A percentile compares a stretch with the other conserved stretches of the same genome.
Conservation (phyloP, 92 coral and sea anemone genomes). For the Zoanthus gigantus region DNA sequence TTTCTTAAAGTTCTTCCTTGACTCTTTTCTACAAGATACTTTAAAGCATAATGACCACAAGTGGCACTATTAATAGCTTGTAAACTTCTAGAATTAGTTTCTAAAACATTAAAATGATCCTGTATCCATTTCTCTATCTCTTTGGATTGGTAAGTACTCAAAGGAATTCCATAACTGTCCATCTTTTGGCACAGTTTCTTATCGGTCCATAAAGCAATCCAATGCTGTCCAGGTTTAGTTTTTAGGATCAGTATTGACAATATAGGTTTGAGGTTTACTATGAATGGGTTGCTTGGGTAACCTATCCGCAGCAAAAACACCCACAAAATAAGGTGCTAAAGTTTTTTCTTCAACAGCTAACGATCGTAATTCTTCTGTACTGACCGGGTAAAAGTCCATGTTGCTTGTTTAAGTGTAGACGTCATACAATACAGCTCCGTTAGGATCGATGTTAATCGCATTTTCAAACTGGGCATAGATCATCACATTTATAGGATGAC, state of each 20-base stretch:
- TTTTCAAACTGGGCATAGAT: slow-evolving; percentile 17
- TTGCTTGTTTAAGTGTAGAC: not conserved
- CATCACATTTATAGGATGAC: not conserved
- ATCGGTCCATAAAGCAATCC: slow-evolving; percentile 29
- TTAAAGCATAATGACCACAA: slow-evolving; percentile 10
- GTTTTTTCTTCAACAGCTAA: not conserved
- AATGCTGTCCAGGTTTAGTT: not conserved
- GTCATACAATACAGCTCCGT: slow-evolving; percentile 22
- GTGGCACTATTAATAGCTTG: slow-evolving; percentile 8
- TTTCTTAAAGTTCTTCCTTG: not conserved
- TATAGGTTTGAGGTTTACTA: not conserved
- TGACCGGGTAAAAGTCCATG: not conserved
- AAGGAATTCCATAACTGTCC: slow-evolving; percentile 35
- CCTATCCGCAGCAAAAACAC: slow-evolving; percentile 23
- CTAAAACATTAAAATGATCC: not conserved
- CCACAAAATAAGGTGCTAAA: not conserved
- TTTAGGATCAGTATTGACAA: slow-evolving; percentile 31
- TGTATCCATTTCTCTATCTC: not conserved
- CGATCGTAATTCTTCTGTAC: not conserved
- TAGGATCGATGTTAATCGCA: not conserved
- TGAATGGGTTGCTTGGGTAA: not conserved
- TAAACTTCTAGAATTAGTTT: slow-evolving; percentile 7
- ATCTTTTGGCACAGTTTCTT: not conserved
- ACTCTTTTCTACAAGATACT: not conserved
- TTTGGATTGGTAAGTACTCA: not conserved